Base-by-base conservation (phyloP, 2,888 invertebrate genomes). In the Pherbina coryleti region DNA sequence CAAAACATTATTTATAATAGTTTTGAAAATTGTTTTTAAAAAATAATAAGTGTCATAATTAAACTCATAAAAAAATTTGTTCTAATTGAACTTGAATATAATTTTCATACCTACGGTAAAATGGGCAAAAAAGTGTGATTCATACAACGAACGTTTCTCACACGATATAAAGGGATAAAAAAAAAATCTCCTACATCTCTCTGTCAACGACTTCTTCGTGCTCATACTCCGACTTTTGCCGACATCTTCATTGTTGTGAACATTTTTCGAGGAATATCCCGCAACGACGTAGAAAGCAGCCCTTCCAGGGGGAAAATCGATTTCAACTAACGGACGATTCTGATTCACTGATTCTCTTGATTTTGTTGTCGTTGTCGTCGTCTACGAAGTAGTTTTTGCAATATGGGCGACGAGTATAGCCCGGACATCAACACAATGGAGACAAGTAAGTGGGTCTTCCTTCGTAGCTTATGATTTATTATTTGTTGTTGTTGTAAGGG, bases 321-420 rank as follows among this genome's bases (percentile, higher is more conserved):
- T 80, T 77, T 66, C 31, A 64, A 74, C 14, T 53, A 14, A 19
- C 28, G 75, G 49, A 53, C 34, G 71, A 60, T 74, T 62, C 57
- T 69, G 66, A 72, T 69, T 44, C 66, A 51, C 44, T 17, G 67
- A 44, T 67, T 66, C 53, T 57, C 31, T 53, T 19, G 37, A 60
- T 79, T 79, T 70, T 37, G 34, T 28, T 31, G 49, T 72, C 75
- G 74, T 37, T 9, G 60, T 28, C 28, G 22, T 60, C 60, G 19
- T 25, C 5, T 28, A 60, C 60, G 44, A 44, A 44, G 44, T 44
- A 44, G 44, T 11, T 44, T 44, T 44, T 34, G 37, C 81, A 86
- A 85, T 83, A 89, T 89, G 89, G 88, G 86, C 82, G 89, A 89
- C 81, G 87, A 88, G 82, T 87, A 84, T 80, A 85, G 86, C 82